phyloP scores from a whole-genome alignment of 2,113 vertebrate genomes.

The Dromaius novaehollandiae region DNA sequence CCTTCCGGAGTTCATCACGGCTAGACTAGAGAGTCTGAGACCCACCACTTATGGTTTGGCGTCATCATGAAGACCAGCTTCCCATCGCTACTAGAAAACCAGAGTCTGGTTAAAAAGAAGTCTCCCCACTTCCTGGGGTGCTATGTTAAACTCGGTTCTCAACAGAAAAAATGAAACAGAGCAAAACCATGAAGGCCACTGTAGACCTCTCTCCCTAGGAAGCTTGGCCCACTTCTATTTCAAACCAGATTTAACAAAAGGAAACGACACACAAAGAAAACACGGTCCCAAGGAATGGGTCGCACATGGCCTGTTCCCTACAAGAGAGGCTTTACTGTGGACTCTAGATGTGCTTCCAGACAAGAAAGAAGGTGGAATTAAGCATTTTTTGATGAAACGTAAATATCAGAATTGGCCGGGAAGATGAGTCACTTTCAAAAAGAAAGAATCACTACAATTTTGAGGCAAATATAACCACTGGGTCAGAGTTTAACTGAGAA shows the following conservation, averaged over 20 bases:
- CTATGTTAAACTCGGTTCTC: not conserved
- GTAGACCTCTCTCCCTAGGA: not conserved
- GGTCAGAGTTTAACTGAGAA: not conserved
- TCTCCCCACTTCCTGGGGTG: not conserved
- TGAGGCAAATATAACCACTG: not conserved
- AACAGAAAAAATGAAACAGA: not conserved
- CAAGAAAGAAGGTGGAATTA: not conserved
- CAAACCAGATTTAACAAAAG: not conserved
- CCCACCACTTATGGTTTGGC: not conserved
- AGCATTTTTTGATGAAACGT: not conserved
- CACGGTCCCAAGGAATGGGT: not conserved
- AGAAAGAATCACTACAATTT: not conserved
- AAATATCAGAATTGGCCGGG: not conserved
- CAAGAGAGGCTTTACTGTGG: not conserved
- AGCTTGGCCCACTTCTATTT: not conserved
- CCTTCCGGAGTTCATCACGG: not conserved
- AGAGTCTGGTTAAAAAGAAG: not conserved
- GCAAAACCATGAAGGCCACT: not conserved
- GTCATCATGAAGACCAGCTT: not conserved
- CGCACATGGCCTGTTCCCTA: not conserved
- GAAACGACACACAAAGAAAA: not conserved
- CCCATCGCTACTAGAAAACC: not conserved
- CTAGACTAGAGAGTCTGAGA: not conserved
- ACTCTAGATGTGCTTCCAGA: not conserved
- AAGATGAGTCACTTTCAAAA: not conserved